Conservation (phyloP, 2,797 vertebrate species). For the Decapterus maruadsi region DNA sequence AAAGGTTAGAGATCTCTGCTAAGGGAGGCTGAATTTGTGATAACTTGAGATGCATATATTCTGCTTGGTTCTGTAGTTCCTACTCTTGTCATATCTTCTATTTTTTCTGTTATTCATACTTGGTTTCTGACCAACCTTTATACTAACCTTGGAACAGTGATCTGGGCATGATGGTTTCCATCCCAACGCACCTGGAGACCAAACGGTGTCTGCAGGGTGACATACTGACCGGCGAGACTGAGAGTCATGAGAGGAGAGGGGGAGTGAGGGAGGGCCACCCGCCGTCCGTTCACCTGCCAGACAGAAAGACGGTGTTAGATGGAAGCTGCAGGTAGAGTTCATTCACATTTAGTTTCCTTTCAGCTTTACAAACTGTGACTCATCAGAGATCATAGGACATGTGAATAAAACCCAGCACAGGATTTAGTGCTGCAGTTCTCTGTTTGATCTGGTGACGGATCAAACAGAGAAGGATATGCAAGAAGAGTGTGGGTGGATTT, state of each 20-base stretch:
- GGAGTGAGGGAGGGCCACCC: conserved; percentile 82
- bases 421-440: neutral
- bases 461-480: neutral
- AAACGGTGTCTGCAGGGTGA: conserved; percentile 84
- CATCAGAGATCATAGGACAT: neutral
- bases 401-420: neutral
- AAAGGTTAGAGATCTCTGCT: too few species aligned
- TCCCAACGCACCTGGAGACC: conserved; percentile 88
- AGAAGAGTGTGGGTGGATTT: conserved; percentile 4
- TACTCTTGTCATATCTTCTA: too few species aligned
- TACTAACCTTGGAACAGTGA: conserved; percentile 85
- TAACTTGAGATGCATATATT: neutral
- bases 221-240: conserved; percentile 83
- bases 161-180: conserved; percentile 86
- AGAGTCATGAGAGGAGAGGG: conserved; percentile 79
- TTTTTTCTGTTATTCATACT: too few species aligned
- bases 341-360: neutral
- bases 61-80: too few species aligned
- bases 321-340: neutral
- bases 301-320: conserved; percentile 21
- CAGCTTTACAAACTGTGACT: neutral
- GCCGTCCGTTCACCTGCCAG: conserved; percentile 79
- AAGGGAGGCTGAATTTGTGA: too few species aligned
- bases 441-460: neutral
- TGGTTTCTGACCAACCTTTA: neutral